A percentile compares a stretch with the other conserved stretches of the same genome.
These are phyloP conservation scores for Cerastis leucographa DNA, from an alignment of 2,888 invertebrate genomes.

Conservation along the genomic window DNA sequence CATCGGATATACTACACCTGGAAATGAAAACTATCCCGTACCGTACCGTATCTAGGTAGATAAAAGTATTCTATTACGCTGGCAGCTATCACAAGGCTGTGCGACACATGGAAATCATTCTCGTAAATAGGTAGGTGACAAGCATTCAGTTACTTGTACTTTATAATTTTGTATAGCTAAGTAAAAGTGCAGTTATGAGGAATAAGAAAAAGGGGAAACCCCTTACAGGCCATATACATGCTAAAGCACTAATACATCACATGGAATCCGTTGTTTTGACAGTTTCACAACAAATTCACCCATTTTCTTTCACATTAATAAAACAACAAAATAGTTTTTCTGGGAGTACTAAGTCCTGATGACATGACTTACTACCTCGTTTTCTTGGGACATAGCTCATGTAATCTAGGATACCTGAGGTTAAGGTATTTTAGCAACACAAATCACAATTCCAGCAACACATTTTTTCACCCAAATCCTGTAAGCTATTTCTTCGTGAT, in stretches of 20 bases:
- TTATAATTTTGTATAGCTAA: too few relatives aligned
- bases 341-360: neutral
- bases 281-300: neutral
- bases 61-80: neutral
- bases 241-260: too few relatives aligned
- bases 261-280: neutral
- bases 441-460: too few relatives aligned
- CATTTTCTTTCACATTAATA: neutral
- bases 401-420: neutral
- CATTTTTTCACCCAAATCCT: constrained; percentile 8
- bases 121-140: neutral
- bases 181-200: too few relatives aligned
- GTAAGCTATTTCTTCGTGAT: constrained; percentile 15
- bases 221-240: too few relatives aligned
- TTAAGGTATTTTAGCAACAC: neutral
- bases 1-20: too few relatives aligned
- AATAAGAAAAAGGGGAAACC: too few relatives aligned
- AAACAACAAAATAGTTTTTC: neutral
- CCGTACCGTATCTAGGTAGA: too few relatives aligned
- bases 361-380: constrained; percentile 2
- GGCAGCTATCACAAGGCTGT: too few relatives aligned
- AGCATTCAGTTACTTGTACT: too few relatives aligned
- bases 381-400: constrained; percentile 5
- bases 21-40: too few relatives aligned
- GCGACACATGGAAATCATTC: neutral